Evolutionary conservation across 2,113 vertebrate species (phyloP).

Genomic region (Tursiops truncatus): DNA sequence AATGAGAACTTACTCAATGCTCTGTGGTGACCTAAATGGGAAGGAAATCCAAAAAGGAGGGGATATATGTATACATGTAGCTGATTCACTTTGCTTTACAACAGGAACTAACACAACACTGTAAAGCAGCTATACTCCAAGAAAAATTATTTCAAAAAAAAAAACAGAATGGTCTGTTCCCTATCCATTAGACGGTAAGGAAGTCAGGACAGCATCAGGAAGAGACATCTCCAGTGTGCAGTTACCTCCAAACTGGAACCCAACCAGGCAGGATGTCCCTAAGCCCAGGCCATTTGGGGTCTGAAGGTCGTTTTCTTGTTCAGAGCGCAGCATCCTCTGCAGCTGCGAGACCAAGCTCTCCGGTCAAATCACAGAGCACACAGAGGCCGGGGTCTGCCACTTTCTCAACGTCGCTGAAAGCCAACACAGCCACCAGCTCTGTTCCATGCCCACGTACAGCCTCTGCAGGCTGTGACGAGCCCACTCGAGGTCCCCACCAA

Average conservation of each 20-base stretch:
- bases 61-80: too few relatives aligned
- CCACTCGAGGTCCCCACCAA: neutral
- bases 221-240: neutral
- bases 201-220: neutral
- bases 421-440: too few relatives aligned
- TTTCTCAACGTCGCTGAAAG: rapidly evolving
- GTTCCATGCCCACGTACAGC: rapidly evolving
- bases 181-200: too few relatives aligned
- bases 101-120: too few relatives aligned
- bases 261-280: rapidly evolving
- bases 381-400: neutral
- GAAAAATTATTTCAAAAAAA: too few relatives aligned
- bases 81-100: too few relatives aligned
- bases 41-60: too few relatives aligned
- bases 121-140: too few relatives aligned
- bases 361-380: rapidly evolving
- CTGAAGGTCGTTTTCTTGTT: neutral
- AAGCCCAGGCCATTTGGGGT: neutral
- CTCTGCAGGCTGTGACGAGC: neutral
- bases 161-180: neutral
- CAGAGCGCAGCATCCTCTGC: neutral
- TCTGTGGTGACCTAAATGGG: too few relatives aligned
- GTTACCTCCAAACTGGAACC: neutral
- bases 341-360: rapidly evolving
- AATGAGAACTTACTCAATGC: too few relatives aligned